phyloP scores from a whole-genome alignment of 2,888 invertebrate species.

The Pseudoips prasinana region DNA sequence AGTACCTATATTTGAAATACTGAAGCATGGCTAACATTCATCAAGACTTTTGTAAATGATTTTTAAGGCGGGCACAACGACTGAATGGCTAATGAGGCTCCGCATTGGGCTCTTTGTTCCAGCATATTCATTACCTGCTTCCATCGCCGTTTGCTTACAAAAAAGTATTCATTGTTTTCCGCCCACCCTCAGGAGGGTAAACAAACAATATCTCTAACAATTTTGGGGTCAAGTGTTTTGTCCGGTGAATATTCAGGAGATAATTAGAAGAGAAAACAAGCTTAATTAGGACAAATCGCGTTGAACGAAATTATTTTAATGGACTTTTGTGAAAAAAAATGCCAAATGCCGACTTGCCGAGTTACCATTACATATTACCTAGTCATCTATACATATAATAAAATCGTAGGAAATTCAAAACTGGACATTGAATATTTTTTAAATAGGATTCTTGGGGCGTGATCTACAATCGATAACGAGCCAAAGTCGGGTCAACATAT shows the following conservation, averaged over 20 bases:
- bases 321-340: no score
- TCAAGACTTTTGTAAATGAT: slow-evolving; percentile 72
- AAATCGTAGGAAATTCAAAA: no score
- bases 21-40: slow-evolving; percentile 54
- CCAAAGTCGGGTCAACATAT: no score
- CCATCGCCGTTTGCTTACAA: slow-evolving; percentile 61
- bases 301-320: slow-evolving; percentile 34
- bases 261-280: slow-evolving; percentile 58
- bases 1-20: slow-evolving; percentile 23
- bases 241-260: slow-evolving; percentile 51
- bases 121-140: slow-evolving; percentile 74
- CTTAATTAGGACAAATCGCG: slow-evolving; percentile 49
- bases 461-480: no score
- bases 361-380: no score
- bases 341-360: no score
- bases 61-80: slow-evolving; percentile 64
- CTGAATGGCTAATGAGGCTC: slow-evolving; percentile 73
- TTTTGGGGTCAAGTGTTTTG: slow-evolving; percentile 67
- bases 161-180: slow-evolving; percentile 62
- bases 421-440: no score
- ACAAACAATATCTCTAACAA: slow-evolving; percentile 68
- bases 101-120: slow-evolving; percentile 67
- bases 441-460: no score
- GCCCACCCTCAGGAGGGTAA: slow-evolving; percentile 51
- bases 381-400: no score